Percentiles rank a stretch among this genome's conserved stretches.
Evolutionary conservation across 2,113 vertebrate genomes (phyloP).

Genomic region (Brachirus orientalis): DNA sequence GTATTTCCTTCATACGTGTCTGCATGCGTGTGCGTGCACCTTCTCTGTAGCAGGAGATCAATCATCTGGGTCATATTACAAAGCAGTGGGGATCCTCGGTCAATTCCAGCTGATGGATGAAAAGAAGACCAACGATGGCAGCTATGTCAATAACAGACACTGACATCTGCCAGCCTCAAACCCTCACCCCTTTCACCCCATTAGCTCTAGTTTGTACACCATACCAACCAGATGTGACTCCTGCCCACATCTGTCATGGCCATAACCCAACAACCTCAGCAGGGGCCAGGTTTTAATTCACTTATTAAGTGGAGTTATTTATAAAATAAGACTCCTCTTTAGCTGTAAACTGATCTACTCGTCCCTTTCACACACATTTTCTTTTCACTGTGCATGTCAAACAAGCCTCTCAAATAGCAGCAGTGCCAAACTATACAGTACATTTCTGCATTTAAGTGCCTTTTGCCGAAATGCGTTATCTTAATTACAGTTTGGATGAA

Average conservation of each 20-base stretch:
- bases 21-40: conserved; percentile 17
- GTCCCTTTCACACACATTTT: conserved; percentile 3
- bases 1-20: conserved; percentile 53
- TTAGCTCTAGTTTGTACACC: conserved; percentile 56
- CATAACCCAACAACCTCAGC: conserved; percentile 31
- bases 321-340: fast-evolving
- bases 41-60: conserved; percentile 55
- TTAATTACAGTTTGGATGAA: conserved; percentile 44
- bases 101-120: conserved; percentile 67
- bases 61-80: conserved; percentile 76
- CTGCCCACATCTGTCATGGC: conserved; percentile 58
- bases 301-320: not conserved
- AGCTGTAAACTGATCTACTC: too few relatives aligned
- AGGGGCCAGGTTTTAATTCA: conserved; percentile 4
- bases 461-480: conserved; percentile 44
- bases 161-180: conserved; percentile 73
- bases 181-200: conserved; percentile 65
- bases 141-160: conserved; percentile 75
- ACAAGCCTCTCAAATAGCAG: conserved; percentile 28
- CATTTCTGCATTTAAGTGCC: conserved; percentile 30
- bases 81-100: conserved; percentile 66
- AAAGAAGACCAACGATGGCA: conserved; percentile 74
- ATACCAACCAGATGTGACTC: conserved; percentile 65
- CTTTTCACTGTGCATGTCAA: conserved; percentile 1
- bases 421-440: conserved; percentile 1